These are phyloP conservation scores for Lissonota sp. DNA, from an alignment of 2,888 invertebrate species.

Conservation along the genomic window DNA sequence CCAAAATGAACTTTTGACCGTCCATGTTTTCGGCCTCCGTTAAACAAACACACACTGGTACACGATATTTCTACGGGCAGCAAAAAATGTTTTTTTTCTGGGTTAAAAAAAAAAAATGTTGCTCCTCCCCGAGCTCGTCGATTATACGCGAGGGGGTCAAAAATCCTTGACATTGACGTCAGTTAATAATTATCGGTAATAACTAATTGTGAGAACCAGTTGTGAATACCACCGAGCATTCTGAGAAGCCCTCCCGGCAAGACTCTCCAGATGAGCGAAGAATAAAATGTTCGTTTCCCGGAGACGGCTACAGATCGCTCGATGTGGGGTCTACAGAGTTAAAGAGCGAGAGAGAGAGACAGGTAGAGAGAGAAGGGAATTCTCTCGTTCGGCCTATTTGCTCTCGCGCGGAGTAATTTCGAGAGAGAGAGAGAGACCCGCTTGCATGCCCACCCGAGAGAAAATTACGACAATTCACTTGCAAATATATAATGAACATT, in stretches of 20 bases:
- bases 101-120: not conserved
- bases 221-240: constrained; percentile 54
- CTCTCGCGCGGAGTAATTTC: constrained; percentile 32
- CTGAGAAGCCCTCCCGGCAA: constrained; percentile 47
- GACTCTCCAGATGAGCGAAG: constrained; percentile 13
- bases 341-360: not conserved
- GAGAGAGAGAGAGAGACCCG: constrained; percentile 22
- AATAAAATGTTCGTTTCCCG: constrained; percentile 59
- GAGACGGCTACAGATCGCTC: constrained; percentile 52
- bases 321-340: constrained; percentile 43
- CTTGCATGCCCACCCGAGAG: constrained; percentile 42
- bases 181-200: constrained; percentile 62
- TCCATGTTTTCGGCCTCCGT: too few relatives aligned
- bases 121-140: constrained; percentile 22
- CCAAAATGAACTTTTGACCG: too few relatives aligned
- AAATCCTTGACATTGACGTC: constrained; percentile 47
- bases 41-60: too few relatives aligned
- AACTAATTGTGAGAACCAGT: constrained; percentile 64
- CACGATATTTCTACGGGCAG: too few relatives aligned
- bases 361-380: too few relatives aligned
- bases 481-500: constrained; percentile 57
- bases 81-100: too few relatives aligned
- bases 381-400: constrained; percentile 30
- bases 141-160: constrained; percentile 40
- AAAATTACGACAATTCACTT: constrained; percentile 61